Conservation (phyloP, 2,113 vertebrate species). For the Callaeas wilsoni region DNA sequence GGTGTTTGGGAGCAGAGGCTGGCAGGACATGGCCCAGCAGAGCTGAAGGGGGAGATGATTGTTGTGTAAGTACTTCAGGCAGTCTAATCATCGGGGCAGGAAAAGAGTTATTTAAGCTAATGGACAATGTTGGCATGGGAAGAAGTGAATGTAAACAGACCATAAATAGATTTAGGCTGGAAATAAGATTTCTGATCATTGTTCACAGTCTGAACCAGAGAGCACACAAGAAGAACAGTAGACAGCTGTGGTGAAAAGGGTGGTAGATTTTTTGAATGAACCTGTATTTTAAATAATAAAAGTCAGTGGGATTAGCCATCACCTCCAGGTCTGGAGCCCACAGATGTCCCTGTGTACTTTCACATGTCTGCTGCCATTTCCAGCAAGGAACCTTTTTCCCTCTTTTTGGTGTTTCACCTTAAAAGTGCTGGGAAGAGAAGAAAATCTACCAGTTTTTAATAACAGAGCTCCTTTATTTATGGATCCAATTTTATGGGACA, state of each 20-base stretch:
- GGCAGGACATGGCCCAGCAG: not conserved
- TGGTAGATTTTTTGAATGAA: not conserved
- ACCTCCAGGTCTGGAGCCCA: not conserved
- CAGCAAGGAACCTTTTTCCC: not conserved
- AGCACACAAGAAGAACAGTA: not conserved
- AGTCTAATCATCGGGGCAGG: not conserved
- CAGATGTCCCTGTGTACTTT: not conserved
- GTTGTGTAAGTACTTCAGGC: not conserved
- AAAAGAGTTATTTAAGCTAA: constrained; percentile 2
- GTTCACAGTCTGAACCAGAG: not conserved
- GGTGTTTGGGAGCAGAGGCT: not conserved
- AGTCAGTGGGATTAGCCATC: not conserved
- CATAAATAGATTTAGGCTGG: constrained; percentile 23
- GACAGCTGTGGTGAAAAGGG: not conserved
- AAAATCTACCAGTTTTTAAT: not conserved
- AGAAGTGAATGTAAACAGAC: not conserved
- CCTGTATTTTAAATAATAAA: not conserved
- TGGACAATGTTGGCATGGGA: constrained; percentile 13
- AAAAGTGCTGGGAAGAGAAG: not conserved
- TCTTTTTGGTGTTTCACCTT: not conserved
- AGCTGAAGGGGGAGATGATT: not conserved
- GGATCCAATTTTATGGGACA: not conserved
- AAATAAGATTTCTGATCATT: not conserved
- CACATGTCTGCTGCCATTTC: not conserved
- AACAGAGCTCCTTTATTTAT: not conserved